These are phyloP conservation scores for Mastomys natalensis DNA, from an alignment of 2,113 vertebrate species.

Conservation along the genomic window DNA sequence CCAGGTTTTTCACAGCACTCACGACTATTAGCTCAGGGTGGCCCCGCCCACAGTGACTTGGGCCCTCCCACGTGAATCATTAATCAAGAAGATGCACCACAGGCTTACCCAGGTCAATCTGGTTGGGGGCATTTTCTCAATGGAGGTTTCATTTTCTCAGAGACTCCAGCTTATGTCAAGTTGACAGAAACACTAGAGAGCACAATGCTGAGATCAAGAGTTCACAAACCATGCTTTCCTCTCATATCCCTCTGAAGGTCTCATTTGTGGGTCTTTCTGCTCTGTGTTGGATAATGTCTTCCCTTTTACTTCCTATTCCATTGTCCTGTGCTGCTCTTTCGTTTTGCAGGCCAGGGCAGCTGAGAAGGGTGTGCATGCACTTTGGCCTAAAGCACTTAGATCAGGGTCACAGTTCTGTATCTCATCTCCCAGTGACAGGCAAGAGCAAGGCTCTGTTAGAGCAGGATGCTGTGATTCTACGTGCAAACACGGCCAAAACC, in stretches of 20 bases:
- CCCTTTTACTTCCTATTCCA: background rate
- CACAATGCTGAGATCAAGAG: background rate
- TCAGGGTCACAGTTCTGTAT: background rate
- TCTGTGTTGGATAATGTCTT: background rate
- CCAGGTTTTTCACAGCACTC: background rate
- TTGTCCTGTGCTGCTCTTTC: background rate
- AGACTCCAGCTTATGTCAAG: background rate
- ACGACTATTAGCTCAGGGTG: background rate
- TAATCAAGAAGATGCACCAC: background rate
- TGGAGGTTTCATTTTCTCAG: background rate
- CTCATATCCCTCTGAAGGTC: background rate
- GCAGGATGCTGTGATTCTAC: background rate
- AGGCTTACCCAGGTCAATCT: background rate
- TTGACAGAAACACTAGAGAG: background rate
- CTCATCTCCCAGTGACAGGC: background rate
- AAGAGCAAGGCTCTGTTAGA: background rate
- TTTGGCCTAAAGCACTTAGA: background rate
- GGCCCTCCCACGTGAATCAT: background rate
- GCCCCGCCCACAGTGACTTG: background rate
- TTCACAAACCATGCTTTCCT: background rate
- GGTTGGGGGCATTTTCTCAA: background rate
- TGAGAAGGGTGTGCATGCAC: background rate
- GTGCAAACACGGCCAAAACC: background rate
- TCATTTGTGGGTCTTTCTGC: background rate
- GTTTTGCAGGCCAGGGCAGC: background rate